Percentiles rank a stretch among this genome's conserved stretches.
phyloP scores from a whole-genome alignment of 2,113 vertebrate genomes.

The Coptodon bakossiorum region DNA sequence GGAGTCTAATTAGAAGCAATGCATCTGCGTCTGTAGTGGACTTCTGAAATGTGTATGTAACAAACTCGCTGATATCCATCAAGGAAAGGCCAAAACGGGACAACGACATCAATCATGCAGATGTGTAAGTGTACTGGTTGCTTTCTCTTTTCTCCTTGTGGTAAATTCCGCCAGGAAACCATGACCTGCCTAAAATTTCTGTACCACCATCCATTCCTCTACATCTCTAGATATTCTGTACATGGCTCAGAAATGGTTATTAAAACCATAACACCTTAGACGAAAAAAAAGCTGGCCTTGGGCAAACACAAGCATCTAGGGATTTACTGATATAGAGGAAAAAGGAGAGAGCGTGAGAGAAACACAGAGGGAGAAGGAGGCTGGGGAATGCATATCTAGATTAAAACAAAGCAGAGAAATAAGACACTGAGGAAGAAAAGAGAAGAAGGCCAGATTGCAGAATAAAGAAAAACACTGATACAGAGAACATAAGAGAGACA shows the following conservation, averaged over 20 bases:
- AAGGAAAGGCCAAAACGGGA: background rate
- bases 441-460: background rate
- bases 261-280: conserved; percentile 50
- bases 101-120: background rate
- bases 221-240: conserved; percentile 38
- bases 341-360: background rate
- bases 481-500: conserved; percentile 4
- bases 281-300: conserved; percentile 24
- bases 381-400: background rate
- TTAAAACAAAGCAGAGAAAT: background rate
- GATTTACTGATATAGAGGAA: conserved; percentile 16
- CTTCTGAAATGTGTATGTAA: background rate
- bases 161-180: conserved; percentile 44
- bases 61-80: background rate
- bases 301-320: conserved; percentile 34
- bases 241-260: conserved; percentile 39
- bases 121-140: background rate
- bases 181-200: conserved; percentile 12
- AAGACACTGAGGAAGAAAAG: background rate
- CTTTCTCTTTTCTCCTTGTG: background rate
- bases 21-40: background rate
- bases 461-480: conserved; percentile 10
- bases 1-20: background rate
- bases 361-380: background rate
- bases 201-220: conserved; percentile 11